Percentiles rank a stretch among this genome's conserved stretches.
Evolutionary conservation across 2,888 invertebrate genomes (phyloP).

Genomic region (Eucera pruinosa): DNA sequence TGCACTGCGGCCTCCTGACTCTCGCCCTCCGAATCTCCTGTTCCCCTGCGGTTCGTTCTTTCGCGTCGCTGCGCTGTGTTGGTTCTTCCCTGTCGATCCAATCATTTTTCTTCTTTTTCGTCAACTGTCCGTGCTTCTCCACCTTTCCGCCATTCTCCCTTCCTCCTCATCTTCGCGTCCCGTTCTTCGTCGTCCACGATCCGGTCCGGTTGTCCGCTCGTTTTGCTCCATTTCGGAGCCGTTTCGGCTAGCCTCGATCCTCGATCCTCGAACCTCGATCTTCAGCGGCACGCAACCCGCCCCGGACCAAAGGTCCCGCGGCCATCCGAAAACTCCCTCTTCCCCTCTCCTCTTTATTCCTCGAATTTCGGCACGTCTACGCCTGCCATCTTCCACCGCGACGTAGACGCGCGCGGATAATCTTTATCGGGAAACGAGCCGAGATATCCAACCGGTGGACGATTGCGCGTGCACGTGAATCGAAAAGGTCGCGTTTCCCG

Average conservation of each 20-base stretch:
- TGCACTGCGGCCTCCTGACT: neutral
- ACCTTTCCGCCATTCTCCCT: slow-evolving; percentile 13
- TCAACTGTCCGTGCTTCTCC: slow-evolving; percentile 13
- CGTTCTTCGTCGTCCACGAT: neutral
- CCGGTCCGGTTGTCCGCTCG: slow-evolving; percentile 22
- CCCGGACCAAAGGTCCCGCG: slow-evolving; percentile 13
- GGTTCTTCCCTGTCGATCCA: slow-evolving; percentile 23
- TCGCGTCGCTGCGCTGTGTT: neutral
- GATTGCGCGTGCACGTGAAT: too few species aligned
- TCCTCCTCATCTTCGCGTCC: slow-evolving; percentile 21
- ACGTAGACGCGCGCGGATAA: too few species aligned
- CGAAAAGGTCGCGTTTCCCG: too few species aligned
- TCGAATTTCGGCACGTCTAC: too few species aligned
- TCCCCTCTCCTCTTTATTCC: slow-evolving; percentile 6
- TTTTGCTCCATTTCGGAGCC: slow-evolving; percentile 16
- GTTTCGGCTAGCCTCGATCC: slow-evolving; percentile 56
- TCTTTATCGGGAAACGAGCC: too few species aligned
- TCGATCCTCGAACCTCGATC: slow-evolving; percentile 50
- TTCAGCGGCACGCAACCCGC: slow-evolving; percentile 39
- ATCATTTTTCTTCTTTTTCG: slow-evolving; percentile 48
- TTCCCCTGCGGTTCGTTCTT: slow-evolving; percentile 17
- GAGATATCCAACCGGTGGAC: too few species aligned
- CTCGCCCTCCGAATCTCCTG: neutral
- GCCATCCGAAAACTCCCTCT: slow-evolving; percentile 9
- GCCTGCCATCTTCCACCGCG: too few species aligned